A percentile compares a stretch with the other conserved stretches of the same genome.
Evolutionary conservation across 2,113 vertebrate genomes (phyloP).

Genomic region (Leptocoma aspasia): DNA sequence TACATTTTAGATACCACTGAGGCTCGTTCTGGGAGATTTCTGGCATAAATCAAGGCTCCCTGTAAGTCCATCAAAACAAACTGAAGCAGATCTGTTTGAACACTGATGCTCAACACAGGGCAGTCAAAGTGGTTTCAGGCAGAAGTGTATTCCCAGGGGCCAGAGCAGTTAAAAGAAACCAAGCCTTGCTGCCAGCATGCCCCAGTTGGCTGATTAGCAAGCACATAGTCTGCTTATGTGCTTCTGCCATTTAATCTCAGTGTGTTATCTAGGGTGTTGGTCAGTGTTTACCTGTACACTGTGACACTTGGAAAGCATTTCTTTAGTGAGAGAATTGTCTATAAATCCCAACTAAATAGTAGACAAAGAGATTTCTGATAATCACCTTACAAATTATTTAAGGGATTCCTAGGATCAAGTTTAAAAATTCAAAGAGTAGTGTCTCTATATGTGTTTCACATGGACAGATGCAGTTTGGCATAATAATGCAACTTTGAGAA

Average conservation of each 20-base stretch:
- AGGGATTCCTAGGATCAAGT: neutral
- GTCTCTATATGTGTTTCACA: neutral
- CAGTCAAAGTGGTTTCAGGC: slow-evolving; percentile 30
- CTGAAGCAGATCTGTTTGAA: neutral
- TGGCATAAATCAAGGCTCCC: neutral
- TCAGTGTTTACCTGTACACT: neutral
- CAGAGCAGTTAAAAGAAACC: neutral
- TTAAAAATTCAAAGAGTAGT: slow-evolving; percentile 5
- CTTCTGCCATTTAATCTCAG: neutral
- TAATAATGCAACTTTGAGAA: neutral
- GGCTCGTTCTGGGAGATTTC: neutral
- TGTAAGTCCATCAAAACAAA: slow-evolving; percentile 29
- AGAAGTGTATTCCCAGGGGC: neutral
- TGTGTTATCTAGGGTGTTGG: slow-evolving; percentile 28
- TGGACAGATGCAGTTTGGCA: neutral
- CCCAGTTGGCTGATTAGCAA: neutral
- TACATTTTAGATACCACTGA: slow-evolving; percentile 8
- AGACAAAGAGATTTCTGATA: slow-evolving; percentile 3
- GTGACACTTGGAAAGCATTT: slow-evolving; percentile 26
- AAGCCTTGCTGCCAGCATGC: neutral
- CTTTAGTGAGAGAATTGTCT: slow-evolving; percentile 17
- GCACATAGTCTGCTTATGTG: neutral
- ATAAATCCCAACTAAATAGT: neutral
- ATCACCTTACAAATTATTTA: slow-evolving; percentile 26
- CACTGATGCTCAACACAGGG: neutral